These are phyloP conservation scores for Panagrolaimus sp. DNA, from an alignment of 1,140 invertebrate species.

Conservation along the genomic window DNA sequence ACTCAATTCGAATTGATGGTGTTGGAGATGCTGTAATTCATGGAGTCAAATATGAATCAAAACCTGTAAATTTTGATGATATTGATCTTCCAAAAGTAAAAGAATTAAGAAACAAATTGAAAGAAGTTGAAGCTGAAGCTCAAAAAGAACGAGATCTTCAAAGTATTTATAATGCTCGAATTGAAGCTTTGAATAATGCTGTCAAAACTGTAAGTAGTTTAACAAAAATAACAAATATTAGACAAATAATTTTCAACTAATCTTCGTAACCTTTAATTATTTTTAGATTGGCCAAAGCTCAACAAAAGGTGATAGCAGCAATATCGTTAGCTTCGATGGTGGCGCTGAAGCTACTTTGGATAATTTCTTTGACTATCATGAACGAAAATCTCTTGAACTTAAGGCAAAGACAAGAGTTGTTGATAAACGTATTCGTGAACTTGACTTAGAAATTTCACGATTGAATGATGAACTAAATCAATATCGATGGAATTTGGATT, in stretches of 20 bases:
- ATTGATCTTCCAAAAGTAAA: constrained; percentile 37
- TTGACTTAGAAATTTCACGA: constrained; percentile 23
- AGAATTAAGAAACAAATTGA: not conserved
- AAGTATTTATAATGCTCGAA: not conserved
- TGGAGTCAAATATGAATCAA: constrained; percentile 51
- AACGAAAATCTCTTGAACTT: constrained; percentile 8
- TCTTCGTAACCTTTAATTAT: not conserved
- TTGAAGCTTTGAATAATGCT: constrained; percentile 20
- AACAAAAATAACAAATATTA: too few relatives aligned
- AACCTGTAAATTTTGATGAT: constrained; percentile 16
- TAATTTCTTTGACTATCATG: constrained; percentile 19
- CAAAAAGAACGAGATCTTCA: not conserved
- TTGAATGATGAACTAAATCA: not conserved
- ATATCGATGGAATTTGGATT: not conserved
- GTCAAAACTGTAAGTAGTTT: not conserved
- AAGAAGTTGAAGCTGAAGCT: constrained; percentile 13
- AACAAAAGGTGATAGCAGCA: not conserved
- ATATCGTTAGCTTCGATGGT: not conserved
- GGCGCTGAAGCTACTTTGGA: not conserved
- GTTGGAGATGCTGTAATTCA: constrained; percentile 34
- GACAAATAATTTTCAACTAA: too few relatives aligned
- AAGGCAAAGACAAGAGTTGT: constrained; percentile 16
- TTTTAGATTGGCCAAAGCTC: not conserved
- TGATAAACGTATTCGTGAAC: constrained; percentile 1
- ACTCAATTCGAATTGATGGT: constrained; percentile 57